phyloP scores from a whole-genome alignment of 2,797 vertebrate species.

The Hypotaenidia philippensis region DNA sequence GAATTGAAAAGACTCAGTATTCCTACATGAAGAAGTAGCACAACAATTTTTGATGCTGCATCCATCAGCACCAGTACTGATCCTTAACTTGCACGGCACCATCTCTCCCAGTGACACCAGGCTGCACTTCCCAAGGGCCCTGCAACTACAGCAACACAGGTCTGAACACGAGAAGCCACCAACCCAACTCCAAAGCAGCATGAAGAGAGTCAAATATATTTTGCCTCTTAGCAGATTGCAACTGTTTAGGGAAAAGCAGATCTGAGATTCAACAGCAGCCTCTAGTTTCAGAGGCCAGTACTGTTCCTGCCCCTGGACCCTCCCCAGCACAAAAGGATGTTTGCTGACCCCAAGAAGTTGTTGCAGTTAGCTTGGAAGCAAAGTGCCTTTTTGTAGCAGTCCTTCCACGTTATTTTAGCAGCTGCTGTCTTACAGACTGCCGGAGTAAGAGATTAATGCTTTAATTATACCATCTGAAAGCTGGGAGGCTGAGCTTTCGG shows the following conservation, averaged over 20 bases:
- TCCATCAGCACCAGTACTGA: neutral
- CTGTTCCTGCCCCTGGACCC: neutral
- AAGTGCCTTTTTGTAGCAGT: neutral
- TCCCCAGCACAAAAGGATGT: neutral
- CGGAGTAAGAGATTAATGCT: constrained; percentile 75
- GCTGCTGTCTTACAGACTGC: constrained; percentile 65
- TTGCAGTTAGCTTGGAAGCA: neutral
- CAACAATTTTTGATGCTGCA: neutral
- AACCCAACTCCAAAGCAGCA: neutral
- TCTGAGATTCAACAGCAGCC: constrained; percentile 41
- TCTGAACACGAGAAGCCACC: neutral
- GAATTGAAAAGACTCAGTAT: neutral
- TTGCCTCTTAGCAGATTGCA: rapidly evolving
- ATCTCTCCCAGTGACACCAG: neutral
- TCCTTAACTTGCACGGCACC: rapidly evolving
- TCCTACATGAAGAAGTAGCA: neutral
- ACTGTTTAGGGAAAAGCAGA: neutral
- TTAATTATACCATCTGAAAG: constrained; percentile 71
- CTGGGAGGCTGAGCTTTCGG: constrained; percentile 44
- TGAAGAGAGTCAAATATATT: rapidly evolving
- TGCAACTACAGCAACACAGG: rapidly evolving
- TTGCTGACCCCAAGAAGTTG: neutral
- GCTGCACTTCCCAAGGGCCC: neutral
- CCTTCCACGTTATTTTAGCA: constrained; percentile 44
- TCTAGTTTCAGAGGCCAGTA: constrained; percentile 42